phyloP scores from a whole-genome alignment of 2,888 invertebrate species.

The Rotaria macrura region DNA sequence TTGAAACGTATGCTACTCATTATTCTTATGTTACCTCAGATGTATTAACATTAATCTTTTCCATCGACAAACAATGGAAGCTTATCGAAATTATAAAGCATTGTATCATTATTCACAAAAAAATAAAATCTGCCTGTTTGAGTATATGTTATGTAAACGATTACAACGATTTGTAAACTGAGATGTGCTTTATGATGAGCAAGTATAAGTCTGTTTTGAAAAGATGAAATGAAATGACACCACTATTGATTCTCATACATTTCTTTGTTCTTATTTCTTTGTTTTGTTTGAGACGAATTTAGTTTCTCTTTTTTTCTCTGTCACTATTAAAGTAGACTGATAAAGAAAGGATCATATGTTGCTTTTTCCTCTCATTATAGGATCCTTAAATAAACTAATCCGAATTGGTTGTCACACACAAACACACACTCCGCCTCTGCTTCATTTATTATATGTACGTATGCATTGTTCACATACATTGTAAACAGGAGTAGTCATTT shows the following conservation, averaged over 20 bases:
- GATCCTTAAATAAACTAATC: neutral
- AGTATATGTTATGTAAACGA: neutral
- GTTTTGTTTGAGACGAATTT: neutral
- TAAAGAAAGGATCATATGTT: neutral
- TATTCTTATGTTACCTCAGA: neutral
- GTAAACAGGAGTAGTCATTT: neutral
- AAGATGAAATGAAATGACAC: too few species aligned
- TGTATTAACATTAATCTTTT: neutral
- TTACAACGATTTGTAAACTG: neutral
- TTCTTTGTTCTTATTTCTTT: neutral
- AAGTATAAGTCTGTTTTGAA: neutral
- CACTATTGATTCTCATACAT: neutral
- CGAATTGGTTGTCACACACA: neutral
- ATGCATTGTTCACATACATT: neutral
- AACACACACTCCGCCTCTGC: neutral
- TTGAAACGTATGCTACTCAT: too few species aligned
- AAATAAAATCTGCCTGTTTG: neutral
- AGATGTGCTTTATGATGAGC: neutral
- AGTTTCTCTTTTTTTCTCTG: neutral
- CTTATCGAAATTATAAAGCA: neutral
- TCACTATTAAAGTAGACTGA: neutral
- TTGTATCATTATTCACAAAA: neutral
- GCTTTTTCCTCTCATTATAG: neutral
- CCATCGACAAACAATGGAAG: neutral
- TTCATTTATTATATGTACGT: neutral